Percentiles rank a stretch among this genome's conserved stretches.
These are phyloP conservation scores for Cylloceria caligata DNA, from an alignment of 2,888 invertebrate genomes.

Conservation along the genomic window DNA sequence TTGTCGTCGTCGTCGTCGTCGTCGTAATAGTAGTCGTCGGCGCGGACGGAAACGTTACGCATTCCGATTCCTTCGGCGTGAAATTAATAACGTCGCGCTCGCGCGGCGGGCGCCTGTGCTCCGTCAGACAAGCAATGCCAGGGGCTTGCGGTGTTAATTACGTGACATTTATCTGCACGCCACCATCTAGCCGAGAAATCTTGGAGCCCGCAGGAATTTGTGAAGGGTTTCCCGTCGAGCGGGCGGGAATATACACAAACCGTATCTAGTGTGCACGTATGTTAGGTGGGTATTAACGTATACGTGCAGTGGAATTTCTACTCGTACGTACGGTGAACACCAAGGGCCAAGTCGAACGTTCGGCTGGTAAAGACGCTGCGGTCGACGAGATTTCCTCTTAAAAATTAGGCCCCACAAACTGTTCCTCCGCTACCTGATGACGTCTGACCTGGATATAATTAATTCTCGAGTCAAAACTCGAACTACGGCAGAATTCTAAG, in stretches of 20 bases:
- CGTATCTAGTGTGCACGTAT: conserved; percentile 7
- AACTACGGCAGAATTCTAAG: background rate
- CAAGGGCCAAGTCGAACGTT: conserved; percentile 20
- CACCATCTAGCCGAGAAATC: conserved; percentile 78
- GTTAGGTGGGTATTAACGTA: conserved; percentile 32
- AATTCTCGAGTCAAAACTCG: background rate
- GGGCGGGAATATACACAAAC: conserved; percentile 37
- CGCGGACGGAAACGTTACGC: conserved; percentile 75
- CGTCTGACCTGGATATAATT: background rate
- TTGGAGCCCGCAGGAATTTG: conserved; percentile 76
- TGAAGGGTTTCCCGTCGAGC: conserved; percentile 63
- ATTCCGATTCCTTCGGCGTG: conserved; percentile 79
- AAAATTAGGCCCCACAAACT: conserved; percentile 10
- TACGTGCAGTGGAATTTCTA: conserved; percentile 7
- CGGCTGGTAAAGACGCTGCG: conserved; percentile 6
- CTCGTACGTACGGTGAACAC: background rate
- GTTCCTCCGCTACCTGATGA: background rate
- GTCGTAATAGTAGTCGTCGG: conserved; percentile 41
- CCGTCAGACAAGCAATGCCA: conserved; percentile 39
- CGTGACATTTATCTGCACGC: conserved; percentile 81
- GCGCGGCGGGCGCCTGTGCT: conserved; percentile 23
- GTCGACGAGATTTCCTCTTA: conserved; percentile 45
- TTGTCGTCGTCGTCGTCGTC: background rate
- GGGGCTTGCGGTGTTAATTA: conserved; percentile 77
- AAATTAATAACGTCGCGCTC: conserved; percentile 79